Base-by-base conservation (phyloP, 2,888 invertebrate species). In the Amphipoea lucens region DNA sequence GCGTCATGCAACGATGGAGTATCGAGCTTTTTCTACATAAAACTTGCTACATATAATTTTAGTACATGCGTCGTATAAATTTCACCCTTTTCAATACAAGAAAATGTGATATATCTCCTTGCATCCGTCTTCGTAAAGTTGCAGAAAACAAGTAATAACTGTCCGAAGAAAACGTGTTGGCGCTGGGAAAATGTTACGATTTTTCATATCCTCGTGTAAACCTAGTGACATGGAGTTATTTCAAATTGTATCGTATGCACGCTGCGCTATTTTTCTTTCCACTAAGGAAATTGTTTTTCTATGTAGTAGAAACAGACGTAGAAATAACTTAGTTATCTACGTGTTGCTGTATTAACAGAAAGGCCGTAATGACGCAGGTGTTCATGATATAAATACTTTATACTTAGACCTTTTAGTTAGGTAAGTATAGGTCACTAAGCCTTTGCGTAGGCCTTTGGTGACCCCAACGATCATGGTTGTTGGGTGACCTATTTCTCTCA, bases 1-100 rank as follows among this genome's bases (percentile, higher is more conserved):
- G 45, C 91, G 92, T 94, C 93, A 92, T 90, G 94, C 92, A 92
- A 93, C 92, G 93, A 83, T 91, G 90, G 80, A 78, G 77, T 79
- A 82, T 82, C 78, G 70, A 84, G 79, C 87, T 89, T 89, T 87
- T 86, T 82, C 78, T 77, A 82, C 45, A 71, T 68, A 69, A 71
- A 84, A 73, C 74, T 63, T 70, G 36, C 73, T 68, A 29, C n/a
- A 48, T 36, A 70, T 70, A 7, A 40, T 40, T 36, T 54, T n/a
- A 60, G 51, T 62, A 40, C 20, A 5, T 45, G 29, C 51, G 45
- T 12, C 17, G 12, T 45, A 40, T 57, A 74, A 54, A 66, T 76
- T 57, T 29, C 29, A 23, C 51, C 74, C 65, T 78, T 76, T 78
- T 63, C 70, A 70, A 79, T 75, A 76, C 36, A 65, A 78, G 73